These are phyloP conservation scores for Sparidentex hasta DNA, from an alignment of 2,797 vertebrate genomes.

Conservation along the genomic window DNA sequence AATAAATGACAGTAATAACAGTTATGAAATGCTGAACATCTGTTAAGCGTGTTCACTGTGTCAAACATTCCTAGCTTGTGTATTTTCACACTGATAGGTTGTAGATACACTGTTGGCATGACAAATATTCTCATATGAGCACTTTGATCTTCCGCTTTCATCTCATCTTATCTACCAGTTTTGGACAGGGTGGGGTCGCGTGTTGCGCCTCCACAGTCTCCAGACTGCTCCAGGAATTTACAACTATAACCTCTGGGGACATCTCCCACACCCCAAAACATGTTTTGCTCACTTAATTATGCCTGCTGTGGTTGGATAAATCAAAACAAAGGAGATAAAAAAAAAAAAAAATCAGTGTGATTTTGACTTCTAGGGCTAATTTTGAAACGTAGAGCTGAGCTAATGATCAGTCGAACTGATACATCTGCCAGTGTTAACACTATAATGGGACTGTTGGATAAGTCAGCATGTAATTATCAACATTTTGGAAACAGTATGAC, in stretches of 20 bases:
- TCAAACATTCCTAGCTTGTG: background rate
- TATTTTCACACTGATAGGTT: background rate
- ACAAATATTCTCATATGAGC: background rate
- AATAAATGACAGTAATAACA: slow-evolving; percentile 3
- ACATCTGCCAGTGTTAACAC: background rate
- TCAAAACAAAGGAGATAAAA: background rate
- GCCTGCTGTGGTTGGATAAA: background rate
- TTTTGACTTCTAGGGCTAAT: background rate
- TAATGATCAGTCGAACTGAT: background rate
- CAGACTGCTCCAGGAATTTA: background rate
- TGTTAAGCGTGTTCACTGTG: slow-evolving; percentile 2
- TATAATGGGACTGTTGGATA: background rate
- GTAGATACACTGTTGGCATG: background rate
- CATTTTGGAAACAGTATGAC: background rate
- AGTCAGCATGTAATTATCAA: background rate
- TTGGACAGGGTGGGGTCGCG: background rate
- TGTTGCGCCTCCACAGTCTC: background rate
- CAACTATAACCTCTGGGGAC: background rate
- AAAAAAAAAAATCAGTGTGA: background rate
- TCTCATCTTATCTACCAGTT: background rate
- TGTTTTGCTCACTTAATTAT: background rate
- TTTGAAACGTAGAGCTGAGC: background rate
- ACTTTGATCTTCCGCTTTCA: background rate
- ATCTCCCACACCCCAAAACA: background rate
- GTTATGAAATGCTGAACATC: slow-evolving; percentile 3